Conservation (phyloP, 2,113 vertebrate species). For the Chauna torquata region DNA sequence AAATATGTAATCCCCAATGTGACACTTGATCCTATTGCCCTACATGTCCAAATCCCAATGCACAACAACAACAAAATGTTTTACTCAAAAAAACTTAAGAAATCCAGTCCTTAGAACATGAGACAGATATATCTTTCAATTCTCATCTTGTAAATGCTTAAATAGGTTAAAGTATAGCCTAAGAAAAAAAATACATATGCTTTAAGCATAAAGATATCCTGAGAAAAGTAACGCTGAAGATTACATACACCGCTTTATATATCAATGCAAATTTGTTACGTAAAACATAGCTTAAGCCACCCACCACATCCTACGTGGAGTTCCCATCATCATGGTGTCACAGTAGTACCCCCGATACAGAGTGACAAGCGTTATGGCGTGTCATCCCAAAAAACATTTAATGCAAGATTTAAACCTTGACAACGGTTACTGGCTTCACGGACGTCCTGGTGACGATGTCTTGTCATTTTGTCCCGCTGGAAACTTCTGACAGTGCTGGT, state of each 20-base stretch:
- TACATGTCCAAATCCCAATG: slow-evolving; percentile 21
- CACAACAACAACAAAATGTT: neutral
- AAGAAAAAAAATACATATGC: neutral
- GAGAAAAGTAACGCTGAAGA: neutral
- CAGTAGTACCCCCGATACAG: accelerated
- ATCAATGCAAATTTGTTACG: neutral
- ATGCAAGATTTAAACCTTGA: accelerated
- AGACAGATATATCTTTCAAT: neutral
- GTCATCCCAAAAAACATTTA: neutral
- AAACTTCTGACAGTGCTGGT: neutral
- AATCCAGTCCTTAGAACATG: neutral
- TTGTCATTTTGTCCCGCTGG: accelerated
- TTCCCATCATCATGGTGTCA: accelerated
- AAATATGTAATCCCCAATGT: slow-evolving; percentile 55
- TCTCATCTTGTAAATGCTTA: neutral
- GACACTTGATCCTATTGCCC: slow-evolving; percentile 64
- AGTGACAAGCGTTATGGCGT: accelerated
- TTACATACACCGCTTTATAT: accelerated
- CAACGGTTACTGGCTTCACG: accelerated
- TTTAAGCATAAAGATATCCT: neutral
- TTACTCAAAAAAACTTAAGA: neutral
- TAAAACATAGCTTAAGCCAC: neutral
- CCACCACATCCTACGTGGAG: neutral
- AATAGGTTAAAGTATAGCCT: neutral
- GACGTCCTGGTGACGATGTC: neutral